phyloP scores from a whole-genome alignment of 2,113 vertebrate genomes.

The Tautogolabrus adspersus region DNA sequence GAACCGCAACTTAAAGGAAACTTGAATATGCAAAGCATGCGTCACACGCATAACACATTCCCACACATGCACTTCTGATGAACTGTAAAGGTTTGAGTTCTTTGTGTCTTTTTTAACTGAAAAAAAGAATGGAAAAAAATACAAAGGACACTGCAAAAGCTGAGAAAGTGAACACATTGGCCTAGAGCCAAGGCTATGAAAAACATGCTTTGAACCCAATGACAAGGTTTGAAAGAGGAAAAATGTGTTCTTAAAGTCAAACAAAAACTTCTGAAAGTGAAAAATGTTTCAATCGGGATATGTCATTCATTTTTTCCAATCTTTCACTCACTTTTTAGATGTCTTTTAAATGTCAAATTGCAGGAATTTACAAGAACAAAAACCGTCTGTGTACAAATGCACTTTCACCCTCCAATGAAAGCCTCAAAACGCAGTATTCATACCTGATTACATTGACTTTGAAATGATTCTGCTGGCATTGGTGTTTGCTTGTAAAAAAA shows the following conservation, averaged over 20 bases:
- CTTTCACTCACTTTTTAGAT: not conserved
- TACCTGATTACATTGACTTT: not conserved
- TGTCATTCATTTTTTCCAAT: not conserved
- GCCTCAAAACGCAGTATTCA: not conserved
- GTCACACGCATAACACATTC: not conserved
- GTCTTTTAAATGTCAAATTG: not conserved
- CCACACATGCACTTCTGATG: not conserved
- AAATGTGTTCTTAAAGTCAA: not conserved
- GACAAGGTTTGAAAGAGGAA: not conserved
- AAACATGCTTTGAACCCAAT: conserved; percentile 1
- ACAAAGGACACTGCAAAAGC: not conserved
- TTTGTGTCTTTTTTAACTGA: not conserved
- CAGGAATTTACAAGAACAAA: not conserved
- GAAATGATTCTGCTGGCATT: not conserved
- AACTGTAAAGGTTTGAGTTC: not conserved
- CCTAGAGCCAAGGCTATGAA: not conserved
- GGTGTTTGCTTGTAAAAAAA: not conserved
- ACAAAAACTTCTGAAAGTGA: not conserved
- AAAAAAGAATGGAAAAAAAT: not conserved
- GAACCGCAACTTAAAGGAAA: conserved; percentile 19
- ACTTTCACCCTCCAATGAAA: not conserved
- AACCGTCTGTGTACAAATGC: not conserved
- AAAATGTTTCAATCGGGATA: not conserved
- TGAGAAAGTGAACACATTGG: not conserved
- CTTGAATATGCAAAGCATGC: not conserved